These are phyloP conservation scores for Drosophila monieri DNA, from an alignment of 2,888 invertebrate genomes.

Conservation along the genomic window DNA sequence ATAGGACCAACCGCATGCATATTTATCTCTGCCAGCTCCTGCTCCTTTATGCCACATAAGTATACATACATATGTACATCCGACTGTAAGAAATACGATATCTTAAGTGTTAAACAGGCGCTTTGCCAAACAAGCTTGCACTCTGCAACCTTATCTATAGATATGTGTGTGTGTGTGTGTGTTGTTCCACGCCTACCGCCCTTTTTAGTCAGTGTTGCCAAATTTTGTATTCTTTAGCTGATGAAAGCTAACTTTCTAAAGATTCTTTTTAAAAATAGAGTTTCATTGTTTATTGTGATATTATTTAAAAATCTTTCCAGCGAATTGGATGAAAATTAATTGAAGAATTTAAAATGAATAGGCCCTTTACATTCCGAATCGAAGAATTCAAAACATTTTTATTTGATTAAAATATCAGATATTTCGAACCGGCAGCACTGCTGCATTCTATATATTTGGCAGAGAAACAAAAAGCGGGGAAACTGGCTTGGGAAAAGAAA, in stretches of 20 bases:
- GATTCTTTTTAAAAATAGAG: too few relatives aligned
- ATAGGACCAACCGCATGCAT: constrained; percentile 72
- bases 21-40: constrained; percentile 61
- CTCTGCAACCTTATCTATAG: constrained; percentile 36
- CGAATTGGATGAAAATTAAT: background rate
- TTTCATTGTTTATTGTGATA: too few relatives aligned
- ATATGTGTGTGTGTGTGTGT: background rate
- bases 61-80: constrained; percentile 19
- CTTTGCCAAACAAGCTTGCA: constrained; percentile 75
- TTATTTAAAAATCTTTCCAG: too few relatives aligned
- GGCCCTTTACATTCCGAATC: background rate
- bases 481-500: constrained; percentile 26
- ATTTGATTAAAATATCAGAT: background rate
- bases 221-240: constrained; percentile 22
- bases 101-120: constrained; percentile 78
- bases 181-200: constrained; percentile 17
- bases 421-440: background rate
- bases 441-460: constrained; percentile 51
- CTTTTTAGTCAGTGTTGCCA: constrained; percentile 60
- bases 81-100: constrained; percentile 70
- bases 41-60: constrained; percentile 45
- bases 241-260: too few relatives aligned
- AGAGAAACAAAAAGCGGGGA: constrained; percentile 26
- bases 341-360: too few relatives aligned
- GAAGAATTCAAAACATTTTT: background rate